Base-by-base conservation (phyloP, 2,113 vertebrate species). In the Lonchura striata region DNA sequence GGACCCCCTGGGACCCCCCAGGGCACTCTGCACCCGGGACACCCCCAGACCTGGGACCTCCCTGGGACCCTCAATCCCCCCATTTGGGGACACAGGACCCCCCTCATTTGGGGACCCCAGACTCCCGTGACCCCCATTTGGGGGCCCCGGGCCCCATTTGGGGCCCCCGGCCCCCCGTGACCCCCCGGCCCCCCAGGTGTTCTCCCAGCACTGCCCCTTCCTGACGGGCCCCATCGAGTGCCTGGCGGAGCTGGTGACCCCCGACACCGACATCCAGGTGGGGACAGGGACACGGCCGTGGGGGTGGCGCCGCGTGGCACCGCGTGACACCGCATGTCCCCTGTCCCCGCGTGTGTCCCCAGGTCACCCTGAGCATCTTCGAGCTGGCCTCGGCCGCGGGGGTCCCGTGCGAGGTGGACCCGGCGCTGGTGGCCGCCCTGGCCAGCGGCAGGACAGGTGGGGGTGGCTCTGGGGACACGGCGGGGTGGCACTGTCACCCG, bases 261-360 rank as follows among this genome's bases (percentile, higher is more conserved):
- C 98, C 0, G 99, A 99, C 64, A 97, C 97, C 3, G 98, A 99
- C 90, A 99, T 98, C 89, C 98, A 99, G 99, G 99, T 99, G 97
- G 81, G 84, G 6, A 28, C 11, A 9, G 44, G 25, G 68, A 30
- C 0, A 23, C 9, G 21, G n/a, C n/a, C n/a, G n/a, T n/a, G n/a
- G n/a, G n/a, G n/a, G n/a, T n/a, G n/a, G n/a, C n/a, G n/a, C n/a
- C n/a, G 17, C 8, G 49, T 23, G 82, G 4, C 78, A 10, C 22
- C 1, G 7, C 0, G 8, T 49, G 80, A 11, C 68, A 7, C 10
- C 20, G 4, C 8, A 20, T 27, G 56, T 35, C 66, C 24, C 69
- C 39, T 23, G 56, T 46, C 72, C 31, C 41, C 31, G 10, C n/a
- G n/a, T 10, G 4, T 13, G 59, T 64, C 90, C 56, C 52, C 95